Evolutionary conservation across 1,140 invertebrate species (phyloP).

Genomic region (Cydia fagiglandana): DNA sequence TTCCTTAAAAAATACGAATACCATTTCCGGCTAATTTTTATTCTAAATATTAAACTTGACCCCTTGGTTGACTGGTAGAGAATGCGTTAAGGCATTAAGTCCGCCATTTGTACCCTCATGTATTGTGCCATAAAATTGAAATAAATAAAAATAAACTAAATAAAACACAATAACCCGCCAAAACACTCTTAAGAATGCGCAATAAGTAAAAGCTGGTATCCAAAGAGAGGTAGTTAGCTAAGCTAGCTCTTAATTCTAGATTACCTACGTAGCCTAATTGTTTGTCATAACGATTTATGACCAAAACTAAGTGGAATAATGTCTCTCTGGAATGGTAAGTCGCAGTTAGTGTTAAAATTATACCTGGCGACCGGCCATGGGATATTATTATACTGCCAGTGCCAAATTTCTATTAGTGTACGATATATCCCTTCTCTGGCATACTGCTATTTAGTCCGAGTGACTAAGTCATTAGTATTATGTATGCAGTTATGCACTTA

Average conservation of each 20-base stretch:
- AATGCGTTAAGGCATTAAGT: too few species aligned
- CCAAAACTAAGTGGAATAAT: conserved; percentile 27
- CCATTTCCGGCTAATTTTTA: too few species aligned
- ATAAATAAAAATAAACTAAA: too few species aligned
- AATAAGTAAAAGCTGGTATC: not conserved
- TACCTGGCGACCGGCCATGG: conserved; percentile 58
- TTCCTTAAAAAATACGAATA: too few species aligned
- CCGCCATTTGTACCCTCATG: too few species aligned
- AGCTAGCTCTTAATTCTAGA: not conserved
- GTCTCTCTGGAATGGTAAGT: conserved; percentile 50
- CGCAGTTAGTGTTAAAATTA: conserved; percentile 65
- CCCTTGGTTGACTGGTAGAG: too few species aligned
- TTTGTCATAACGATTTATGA: conserved; percentile 20
- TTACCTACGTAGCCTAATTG: not conserved
- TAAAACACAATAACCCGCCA: too few species aligned
- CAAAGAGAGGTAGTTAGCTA: not conserved
- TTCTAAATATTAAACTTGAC: too few species aligned
- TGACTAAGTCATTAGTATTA: conserved; percentile 38
- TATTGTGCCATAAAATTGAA: too few species aligned
- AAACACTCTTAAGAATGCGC: not conserved
- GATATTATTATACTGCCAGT: conserved; percentile 68
- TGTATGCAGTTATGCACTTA: not conserved
- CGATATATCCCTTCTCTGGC: conserved; percentile 51
- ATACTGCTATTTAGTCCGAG: conserved; percentile 38
- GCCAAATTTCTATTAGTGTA: conserved; percentile 61